These are phyloP conservation scores for Sigmodon hispidus DNA, from an alignment of 2,113 vertebrate genomes.

Conservation along the genomic window DNA sequence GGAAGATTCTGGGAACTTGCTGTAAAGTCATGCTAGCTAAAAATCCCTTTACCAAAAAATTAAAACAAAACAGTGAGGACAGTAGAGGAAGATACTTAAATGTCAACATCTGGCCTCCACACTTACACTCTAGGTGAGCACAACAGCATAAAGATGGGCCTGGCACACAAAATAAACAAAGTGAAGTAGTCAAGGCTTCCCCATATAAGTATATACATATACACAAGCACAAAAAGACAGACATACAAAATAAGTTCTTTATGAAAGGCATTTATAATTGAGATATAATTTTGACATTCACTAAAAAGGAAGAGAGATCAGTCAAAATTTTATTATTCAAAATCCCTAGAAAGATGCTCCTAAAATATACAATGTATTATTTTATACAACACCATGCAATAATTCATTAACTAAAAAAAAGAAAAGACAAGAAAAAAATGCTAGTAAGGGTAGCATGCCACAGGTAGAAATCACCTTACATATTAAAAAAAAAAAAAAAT, in stretches of 20 bases:
- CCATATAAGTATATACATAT: not conserved
- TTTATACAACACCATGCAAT: not conserved
- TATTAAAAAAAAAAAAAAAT: not conserved
- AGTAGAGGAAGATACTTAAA: not conserved
- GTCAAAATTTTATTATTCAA: not conserved
- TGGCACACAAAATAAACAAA: not conserved
- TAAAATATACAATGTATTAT: not conserved
- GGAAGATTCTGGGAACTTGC: not conserved
- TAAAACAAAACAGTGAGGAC: not conserved
- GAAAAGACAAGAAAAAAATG: too few species aligned
- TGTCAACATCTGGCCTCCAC: not conserved
- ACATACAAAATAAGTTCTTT: not conserved
- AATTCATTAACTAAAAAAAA: not conserved
- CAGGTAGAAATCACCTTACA: slow-evolving; percentile 18
- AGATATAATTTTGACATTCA: slow-evolving; percentile 19
- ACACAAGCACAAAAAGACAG: not conserved
- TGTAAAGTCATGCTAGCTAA: not conserved
- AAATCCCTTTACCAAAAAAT: not conserved
- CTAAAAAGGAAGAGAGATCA: slow-evolving; percentile 50
- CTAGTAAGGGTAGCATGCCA: slow-evolving; percentile 17
- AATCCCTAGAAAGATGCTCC: not conserved
- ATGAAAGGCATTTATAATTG: slow-evolving; percentile 40
- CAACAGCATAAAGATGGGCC: not conserved
- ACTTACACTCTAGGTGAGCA: not conserved
- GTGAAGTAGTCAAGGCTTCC: not conserved